Conservation (phyloP, 2,888 invertebrate genomes). For the Hirtodrosophila duncani region DNA sequence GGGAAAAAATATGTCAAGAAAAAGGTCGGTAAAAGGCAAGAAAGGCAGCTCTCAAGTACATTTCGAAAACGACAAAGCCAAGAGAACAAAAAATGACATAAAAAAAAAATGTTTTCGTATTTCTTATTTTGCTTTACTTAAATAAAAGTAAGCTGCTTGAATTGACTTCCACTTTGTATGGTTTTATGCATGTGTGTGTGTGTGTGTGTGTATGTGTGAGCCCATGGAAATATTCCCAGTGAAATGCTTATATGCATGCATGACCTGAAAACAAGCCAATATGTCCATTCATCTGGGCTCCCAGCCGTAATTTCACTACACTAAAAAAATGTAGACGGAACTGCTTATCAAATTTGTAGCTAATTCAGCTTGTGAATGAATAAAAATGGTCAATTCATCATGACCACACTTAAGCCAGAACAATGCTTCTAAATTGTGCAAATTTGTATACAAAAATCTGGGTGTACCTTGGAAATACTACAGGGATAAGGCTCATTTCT, state of each 20-base stretch:
- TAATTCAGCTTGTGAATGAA: too few relatives aligned
- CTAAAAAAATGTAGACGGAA: too few relatives aligned
- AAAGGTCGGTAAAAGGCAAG: slow-evolving; percentile 23
- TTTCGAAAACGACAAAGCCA: slow-evolving; percentile 5
- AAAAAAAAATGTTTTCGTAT: slow-evolving; percentile 6
- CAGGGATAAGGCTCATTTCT: too few relatives aligned
- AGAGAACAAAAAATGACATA: slow-evolving; percentile 1
- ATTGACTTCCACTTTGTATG: slow-evolving; percentile 50
- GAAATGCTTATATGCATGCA: slow-evolving; percentile 42
- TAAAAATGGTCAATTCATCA: too few relatives aligned
- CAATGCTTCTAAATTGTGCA: too few relatives aligned
- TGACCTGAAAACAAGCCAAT: slow-evolving; percentile 59
- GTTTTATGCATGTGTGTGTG: slow-evolving; percentile 2
- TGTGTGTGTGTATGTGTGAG: slow-evolving; percentile 4
- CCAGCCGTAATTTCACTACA: too few relatives aligned
- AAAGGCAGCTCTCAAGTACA: slow-evolving; percentile 19
- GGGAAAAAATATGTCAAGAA: slow-evolving; percentile 6
- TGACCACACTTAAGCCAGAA: too few relatives aligned
- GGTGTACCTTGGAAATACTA: too few relatives aligned
- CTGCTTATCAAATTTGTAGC: too few relatives aligned
- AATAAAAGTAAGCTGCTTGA: slow-evolving; percentile 61
- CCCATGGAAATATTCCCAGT: slow-evolving; percentile 12
- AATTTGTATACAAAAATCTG: too few relatives aligned
- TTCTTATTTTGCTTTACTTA: slow-evolving; percentile 27
- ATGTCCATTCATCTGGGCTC: too few relatives aligned